Evolutionary conservation across 1,140 invertebrate species (phyloP).

Genomic region (Hermetia illucens): DNA sequence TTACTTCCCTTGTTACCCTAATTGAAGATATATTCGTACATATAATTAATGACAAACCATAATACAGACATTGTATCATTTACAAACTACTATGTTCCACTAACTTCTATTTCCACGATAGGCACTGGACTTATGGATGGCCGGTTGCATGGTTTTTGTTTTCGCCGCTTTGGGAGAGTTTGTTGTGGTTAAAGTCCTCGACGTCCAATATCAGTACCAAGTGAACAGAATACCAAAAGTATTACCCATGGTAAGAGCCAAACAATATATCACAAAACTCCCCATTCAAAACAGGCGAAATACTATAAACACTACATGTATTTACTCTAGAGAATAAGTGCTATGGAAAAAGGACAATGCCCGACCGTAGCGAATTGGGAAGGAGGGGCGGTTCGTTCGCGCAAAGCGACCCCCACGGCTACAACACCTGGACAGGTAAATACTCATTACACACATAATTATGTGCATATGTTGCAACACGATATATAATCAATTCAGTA

Average conservation of each 20-base stretch:
- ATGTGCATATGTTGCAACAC: no score
- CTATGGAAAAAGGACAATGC: constrained; percentile 44
- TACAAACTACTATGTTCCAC: no score
- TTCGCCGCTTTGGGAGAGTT: constrained; percentile 74
- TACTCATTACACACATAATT: not conserved
- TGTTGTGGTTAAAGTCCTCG: constrained; percentile 66
- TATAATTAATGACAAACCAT: no score
- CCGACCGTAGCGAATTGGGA: constrained; percentile 46
- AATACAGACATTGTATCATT: no score
- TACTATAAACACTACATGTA: no score
- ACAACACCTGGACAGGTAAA: constrained; percentile 30
- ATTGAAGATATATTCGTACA: no score
- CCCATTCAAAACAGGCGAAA: no score
- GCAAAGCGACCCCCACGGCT: constrained; percentile 36
- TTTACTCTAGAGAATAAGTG: constrained; percentile 36
- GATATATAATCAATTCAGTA: no score
- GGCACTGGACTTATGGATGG: constrained; percentile 78
- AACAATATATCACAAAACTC: constrained; percentile 18
- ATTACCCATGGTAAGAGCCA: constrained; percentile 42
- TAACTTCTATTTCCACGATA: constrained; percentile 28
- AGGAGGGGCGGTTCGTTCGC: constrained; percentile 38
- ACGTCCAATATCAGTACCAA: constrained; percentile 55
- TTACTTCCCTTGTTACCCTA: no score
- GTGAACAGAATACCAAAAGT: constrained; percentile 40
- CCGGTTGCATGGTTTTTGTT: constrained; percentile 73